Conservation (phyloP, 2,113 vertebrate genomes). For the Oreocharis arfaki region DNA sequence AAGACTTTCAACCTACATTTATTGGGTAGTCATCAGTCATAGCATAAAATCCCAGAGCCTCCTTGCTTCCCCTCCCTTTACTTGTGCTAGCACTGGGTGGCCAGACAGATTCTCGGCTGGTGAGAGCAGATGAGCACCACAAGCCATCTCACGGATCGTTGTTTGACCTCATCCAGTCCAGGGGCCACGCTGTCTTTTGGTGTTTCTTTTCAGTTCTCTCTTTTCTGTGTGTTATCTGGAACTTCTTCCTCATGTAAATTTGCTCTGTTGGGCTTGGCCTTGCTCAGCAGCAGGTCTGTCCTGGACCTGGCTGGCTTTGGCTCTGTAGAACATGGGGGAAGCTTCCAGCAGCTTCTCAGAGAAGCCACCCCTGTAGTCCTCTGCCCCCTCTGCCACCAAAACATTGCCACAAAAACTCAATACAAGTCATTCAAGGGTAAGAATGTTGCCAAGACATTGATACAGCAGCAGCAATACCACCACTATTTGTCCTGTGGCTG, state of each 20-base stretch:
- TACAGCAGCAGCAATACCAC: not conserved
- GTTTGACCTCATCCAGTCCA: not conserved
- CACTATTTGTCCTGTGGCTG: not conserved
- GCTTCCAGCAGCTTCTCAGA: not conserved
- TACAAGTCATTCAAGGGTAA: not conserved
- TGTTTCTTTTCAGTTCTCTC: not conserved
- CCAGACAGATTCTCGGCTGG: not conserved
- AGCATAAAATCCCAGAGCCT: not conserved
- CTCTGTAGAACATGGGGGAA: not conserved
- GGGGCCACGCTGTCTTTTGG: not conserved
- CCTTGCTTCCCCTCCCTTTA: not conserved
- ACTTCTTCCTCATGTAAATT: not conserved
- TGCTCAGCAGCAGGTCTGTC: not conserved
- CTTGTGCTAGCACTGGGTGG: not conserved
- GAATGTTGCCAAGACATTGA: not conserved
- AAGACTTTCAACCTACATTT: not conserved
- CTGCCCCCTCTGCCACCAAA: fast-evolving
- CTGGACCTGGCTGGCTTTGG: fast-evolving
- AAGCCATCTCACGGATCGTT: not conserved
- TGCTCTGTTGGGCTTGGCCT: not conserved
- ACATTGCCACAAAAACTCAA: fast-evolving
- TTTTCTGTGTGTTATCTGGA: not conserved
- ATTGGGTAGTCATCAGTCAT: not conserved
- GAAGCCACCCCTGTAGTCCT: not conserved
- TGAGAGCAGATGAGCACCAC: not conserved